Percentiles rank a stretch among this genome's conserved stretches.
Conservation (phyloP, 2,113 vertebrate species). For the Prionailurus viverrinus region DNA sequence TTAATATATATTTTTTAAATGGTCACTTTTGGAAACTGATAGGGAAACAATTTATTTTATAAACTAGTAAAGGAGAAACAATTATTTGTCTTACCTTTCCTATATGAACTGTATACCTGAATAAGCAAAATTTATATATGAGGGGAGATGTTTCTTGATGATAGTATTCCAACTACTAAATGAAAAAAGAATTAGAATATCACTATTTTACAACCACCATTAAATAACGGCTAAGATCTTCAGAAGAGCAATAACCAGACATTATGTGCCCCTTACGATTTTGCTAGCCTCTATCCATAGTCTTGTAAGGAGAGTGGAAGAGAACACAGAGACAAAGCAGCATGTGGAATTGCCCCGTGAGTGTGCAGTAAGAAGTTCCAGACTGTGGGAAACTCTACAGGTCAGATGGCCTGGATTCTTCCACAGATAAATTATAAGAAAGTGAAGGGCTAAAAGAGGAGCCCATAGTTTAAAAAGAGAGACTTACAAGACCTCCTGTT, state of each 20-base stretch:
- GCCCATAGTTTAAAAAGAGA: not conserved
- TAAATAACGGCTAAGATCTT: not conserved
- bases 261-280: not conserved
- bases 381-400: not conserved
- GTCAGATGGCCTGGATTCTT: not conserved
- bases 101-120: not conserved
- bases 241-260: not conserved
- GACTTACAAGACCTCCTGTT: not conserved
- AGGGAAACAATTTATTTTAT: not conserved
- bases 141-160: not conserved
- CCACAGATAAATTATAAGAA: slow-evolving; percentile 1
- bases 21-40: not conserved
- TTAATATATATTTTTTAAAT: slow-evolving; percentile 10
- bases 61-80: not conserved
- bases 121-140: not conserved
- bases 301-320: slow-evolving; percentile 13
- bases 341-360: not conserved
- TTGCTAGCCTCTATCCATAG: not conserved
- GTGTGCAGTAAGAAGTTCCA: not conserved
- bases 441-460: not conserved
- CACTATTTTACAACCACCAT: not conserved
- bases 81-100: not conserved
- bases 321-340: not conserved
- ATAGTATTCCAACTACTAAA: not conserved
- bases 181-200: not conserved